Base-by-base conservation (phyloP, 2,797 vertebrate species). In the Periparus ater region DNA sequence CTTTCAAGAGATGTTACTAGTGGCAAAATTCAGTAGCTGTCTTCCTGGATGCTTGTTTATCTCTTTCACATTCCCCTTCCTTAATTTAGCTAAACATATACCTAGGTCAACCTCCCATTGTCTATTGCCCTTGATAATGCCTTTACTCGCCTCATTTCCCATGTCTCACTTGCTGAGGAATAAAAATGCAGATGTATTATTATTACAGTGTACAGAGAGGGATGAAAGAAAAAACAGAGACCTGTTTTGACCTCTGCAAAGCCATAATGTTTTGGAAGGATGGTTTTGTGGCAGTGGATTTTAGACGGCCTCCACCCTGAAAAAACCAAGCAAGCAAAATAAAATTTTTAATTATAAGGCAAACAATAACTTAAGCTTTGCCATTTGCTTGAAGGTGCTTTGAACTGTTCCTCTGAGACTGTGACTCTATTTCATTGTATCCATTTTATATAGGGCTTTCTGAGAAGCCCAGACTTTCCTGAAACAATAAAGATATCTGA, bases 51-150 rank as follows among this genome's bases (percentile, higher is more conserved):
- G 60, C 48, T 88, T 95, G 70, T 81, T 96, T 90, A 36, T 91
- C 60, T 94, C 45, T 81, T 18, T 67, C 55, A 78, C 9, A 36
- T 88, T 78, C 32, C 3, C 14, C 38, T 79, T 82, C 85, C 63
- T 85, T 88, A 79, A 93, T 87, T 89, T 86, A 91, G 42, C 62
- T 88, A 75, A 94, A 88, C 55, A 38, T 62, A 76, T 21, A 84
- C 91, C 66, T 88, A 84, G 71, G 71, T 79, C 80, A 94, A 21
- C 27, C 51, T 84, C 53, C 51, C 42, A 40, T 55, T 93, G 62
- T 55, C 36, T 92, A 17, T 36, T 91, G 48, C 45, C 79, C 38
- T 93, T 82, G 83, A 38, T 91, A 78, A 86, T 81, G 85, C 23
- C 67, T 94, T 88, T 84, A 54, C 48, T 89, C 2, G 1, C 70